These are phyloP conservation scores for Baccha elongata DNA, from an alignment of 2,888 invertebrate species.

Conservation along the genomic window DNA sequence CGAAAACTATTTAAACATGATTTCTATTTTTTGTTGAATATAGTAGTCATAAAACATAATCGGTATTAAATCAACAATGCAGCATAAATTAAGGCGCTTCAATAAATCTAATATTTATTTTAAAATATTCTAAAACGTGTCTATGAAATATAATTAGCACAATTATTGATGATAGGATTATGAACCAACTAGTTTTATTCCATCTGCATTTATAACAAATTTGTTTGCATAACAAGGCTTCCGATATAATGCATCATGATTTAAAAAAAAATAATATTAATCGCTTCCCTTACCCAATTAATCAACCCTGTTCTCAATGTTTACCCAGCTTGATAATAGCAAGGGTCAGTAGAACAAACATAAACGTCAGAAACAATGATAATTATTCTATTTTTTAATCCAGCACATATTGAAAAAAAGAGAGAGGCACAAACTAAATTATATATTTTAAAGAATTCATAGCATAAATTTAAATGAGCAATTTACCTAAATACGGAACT, in stretches of 20 bases:
- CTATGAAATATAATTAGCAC: constrained; percentile 40
- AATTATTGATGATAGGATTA: constrained; percentile 1
- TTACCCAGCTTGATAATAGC: constrained; percentile 17
- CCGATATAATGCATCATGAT: background rate
- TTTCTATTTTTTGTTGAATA: too few species aligned
- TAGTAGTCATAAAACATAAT: too few species aligned
- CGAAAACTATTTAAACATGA: too few species aligned
- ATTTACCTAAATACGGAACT: background rate
- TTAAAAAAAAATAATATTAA: background rate
- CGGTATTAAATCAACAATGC: background rate
- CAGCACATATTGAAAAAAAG: background rate
- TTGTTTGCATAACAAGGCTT: constrained; percentile 32
- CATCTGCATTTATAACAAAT: constrained; percentile 41
- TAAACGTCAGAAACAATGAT: constrained; percentile 1
- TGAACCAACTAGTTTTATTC: background rate
- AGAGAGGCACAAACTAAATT: constrained; percentile 10
- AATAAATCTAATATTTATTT: background rate
- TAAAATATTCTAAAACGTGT: background rate
- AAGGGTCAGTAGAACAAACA: constrained; percentile 26
- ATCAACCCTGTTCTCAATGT: constrained; percentile 8
- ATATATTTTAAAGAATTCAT: constrained; percentile 7
- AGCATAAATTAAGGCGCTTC: constrained; percentile 10
- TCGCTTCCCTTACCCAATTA: constrained; percentile 1
- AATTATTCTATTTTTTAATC: background rate
- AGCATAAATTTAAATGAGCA: background rate